Percentiles rank a stretch among this genome's conserved stretches.
Evolutionary conservation across 2,113 vertebrate species (phyloP).

Genomic region (Odocoileus virginianus): DNA sequence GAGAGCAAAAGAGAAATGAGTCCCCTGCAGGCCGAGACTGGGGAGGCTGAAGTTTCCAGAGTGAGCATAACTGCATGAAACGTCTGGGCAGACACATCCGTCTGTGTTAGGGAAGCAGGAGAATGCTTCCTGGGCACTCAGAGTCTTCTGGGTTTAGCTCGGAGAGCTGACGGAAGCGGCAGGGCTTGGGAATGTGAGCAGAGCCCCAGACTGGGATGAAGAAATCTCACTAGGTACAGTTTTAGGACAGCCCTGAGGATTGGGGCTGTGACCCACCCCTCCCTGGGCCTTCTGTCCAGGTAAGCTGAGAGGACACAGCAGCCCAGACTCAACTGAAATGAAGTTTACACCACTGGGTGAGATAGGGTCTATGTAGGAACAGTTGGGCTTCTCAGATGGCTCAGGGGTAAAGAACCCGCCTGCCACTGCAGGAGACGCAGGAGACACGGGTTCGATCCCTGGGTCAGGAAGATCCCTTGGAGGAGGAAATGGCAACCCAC

Average conservation of each 20-base stretch:
- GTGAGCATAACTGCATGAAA: no score
- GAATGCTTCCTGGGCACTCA: neutral
- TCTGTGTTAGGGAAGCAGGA: neutral
- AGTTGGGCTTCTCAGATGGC: neutral
- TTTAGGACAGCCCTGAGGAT: neutral
- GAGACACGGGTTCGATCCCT: neutral
- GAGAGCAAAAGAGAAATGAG: neutral
- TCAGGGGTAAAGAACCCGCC: neutral
- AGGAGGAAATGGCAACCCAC: neutral
- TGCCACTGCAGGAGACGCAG: neutral
- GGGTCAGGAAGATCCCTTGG: neutral
- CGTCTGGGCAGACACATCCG: rapidly evolving
- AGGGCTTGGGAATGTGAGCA: neutral
- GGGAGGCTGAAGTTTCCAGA: neutral
- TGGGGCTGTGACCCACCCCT: rapidly evolving
- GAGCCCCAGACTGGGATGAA: rapidly evolving
- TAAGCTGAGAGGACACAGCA: neutral
- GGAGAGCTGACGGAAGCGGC: neutral
- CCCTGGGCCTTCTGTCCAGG: neutral
- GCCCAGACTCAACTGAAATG: neutral
- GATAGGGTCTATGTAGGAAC: neutral
- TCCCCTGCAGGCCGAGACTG: neutral
- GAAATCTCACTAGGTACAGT: neutral
- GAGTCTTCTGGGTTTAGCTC: neutral
- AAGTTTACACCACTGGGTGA: neutral